Evolutionary conservation across 64 coral and sea anemone genomes (phyloP), one percentile per base, ranked within the genome.

Genomic region (Stichodactyla helianthus): DNA sequence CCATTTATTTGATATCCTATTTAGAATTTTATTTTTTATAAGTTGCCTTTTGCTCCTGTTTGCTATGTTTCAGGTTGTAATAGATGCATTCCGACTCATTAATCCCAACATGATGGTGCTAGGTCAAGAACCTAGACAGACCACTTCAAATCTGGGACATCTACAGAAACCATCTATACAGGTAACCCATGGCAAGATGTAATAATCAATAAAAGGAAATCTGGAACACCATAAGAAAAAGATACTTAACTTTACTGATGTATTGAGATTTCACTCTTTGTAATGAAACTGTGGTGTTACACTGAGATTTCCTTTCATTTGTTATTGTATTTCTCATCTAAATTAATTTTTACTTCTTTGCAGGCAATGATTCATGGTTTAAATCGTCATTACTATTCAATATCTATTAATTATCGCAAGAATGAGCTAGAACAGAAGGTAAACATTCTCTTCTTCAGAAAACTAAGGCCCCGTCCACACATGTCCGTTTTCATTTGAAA

Each of bases 71-170:
- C 20, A 98, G 95, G 97, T 99, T 52, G 97, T 99, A 6, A 99
- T 99, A 83, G 97, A 99, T 88, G 97, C 97, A 58, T 99, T 99
- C 85, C 91, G 97, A 77, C 87, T 99, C 26, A 99, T 99, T 62
- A 99, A 99, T 55, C 97, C 97, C 6, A 99, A 99, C 68, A 99
- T 99, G 97, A 99, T 99, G 97, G 97, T 99, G 2, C 64, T 99
- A 9, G 97, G 97, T 4, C 97, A 99, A 68, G 97, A 99, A 58
- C 93, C 97, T 59, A 68, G 97, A n/a, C 97, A 99, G 26, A 99
- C 97, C 0, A 99, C 97, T 6, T 99, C 97, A 81, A 99, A 99
- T 87, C 90, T 99, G 61, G 97, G 97, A 63, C 97, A 99, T 86
- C 84, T 99, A 50, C 97, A 99, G 80, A 99, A 99, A 70, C 97